Evolutionary conservation across 2,113 vertebrate species (phyloP).

Genomic region (Salminus brasiliensis): DNA sequence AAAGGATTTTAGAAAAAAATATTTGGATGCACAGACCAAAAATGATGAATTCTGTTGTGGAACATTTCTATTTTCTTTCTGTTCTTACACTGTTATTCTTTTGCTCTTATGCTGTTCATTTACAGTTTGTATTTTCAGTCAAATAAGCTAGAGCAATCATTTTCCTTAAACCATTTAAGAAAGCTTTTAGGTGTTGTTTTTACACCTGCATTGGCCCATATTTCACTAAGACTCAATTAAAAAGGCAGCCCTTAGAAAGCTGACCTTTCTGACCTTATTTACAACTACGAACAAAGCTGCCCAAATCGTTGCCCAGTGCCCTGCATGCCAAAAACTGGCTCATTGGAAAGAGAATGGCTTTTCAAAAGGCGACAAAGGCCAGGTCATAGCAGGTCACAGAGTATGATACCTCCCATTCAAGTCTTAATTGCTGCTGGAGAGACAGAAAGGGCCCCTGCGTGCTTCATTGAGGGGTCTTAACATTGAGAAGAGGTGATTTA

Average conservation of each 20-base stretch:
- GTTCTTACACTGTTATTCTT: too few relatives aligned
- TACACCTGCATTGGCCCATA: background rate
- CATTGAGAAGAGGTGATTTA: conserved; percentile 37
- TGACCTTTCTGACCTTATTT: conserved; percentile 48
- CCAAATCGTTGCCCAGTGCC: conserved; percentile 37
- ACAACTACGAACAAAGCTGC: conserved; percentile 41
- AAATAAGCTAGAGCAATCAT: too few relatives aligned
- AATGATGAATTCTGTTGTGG: too few relatives aligned
- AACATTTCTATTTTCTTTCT: too few relatives aligned
- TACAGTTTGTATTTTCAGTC: too few relatives aligned
- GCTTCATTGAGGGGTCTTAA: conserved; percentile 25
- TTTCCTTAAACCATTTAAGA: background rate
- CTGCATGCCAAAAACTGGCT: conserved; percentile 43
- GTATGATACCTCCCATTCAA: conserved; percentile 55
- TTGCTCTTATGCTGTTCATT: too few relatives aligned
- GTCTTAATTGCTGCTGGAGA: conserved; percentile 56
- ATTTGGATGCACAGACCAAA: too few relatives aligned
- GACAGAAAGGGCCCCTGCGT: conserved; percentile 38
- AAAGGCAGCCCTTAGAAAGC: conserved; percentile 37
- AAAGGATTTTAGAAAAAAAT: too few relatives aligned
- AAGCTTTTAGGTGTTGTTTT: background rate
- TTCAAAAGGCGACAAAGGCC: conserved; percentile 42
- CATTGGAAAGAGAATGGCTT: conserved; percentile 35
- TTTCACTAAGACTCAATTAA: conserved; percentile 41
- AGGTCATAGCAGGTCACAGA: conserved; percentile 50